Base-by-base conservation (phyloP, 2,797 vertebrate genomes). In the Pteropus rufus region DNA sequence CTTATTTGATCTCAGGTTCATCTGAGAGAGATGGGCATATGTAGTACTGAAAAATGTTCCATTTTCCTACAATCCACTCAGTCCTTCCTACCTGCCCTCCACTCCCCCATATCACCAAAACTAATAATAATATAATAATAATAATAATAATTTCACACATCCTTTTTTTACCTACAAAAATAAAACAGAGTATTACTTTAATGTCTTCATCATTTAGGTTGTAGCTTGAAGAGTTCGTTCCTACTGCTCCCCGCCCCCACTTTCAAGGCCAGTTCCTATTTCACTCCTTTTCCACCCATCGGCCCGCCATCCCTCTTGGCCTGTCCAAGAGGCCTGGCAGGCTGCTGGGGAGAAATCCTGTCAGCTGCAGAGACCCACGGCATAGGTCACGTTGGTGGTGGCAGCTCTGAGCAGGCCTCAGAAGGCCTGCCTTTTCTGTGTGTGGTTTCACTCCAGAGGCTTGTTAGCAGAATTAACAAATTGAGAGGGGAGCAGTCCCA, bases 1-100 rank as follows among this genome's bases (percentile, higher is more conserved):
- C 64, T 86, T 97, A 89, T 96, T 97, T 84, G 97, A 98, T 96
- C 94, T 95, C 92, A 39, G 89, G 94, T 96, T 97, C 85, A 83
- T 93, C 84, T 93, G 94, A 65, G 19, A 77, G n/a, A 94, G 52
- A 75, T 56, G 95, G 72, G 87, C 56, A 96, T 60, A n/a, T 60
- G 16, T 0, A 41, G 62, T 34, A 29, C 54, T 67, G n/a, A 70
- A 86, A 58, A 95, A 34, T 36, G 31, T 15, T 77, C 39, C 19
- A 0, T 69, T 89, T 89, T 36, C 94, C 41, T 10, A 21, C 39
- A 44, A 5, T 23, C 54, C 14, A 14, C 36, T 10, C 15, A 21
- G 12, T 75, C 56, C 41, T 84, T 16, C 60, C 46, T 69, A 34
- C 44, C 91, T 93, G 58, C 39, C n/a, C 9, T 54, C 65, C 2